Evolutionary conservation across 2,113 vertebrate genomes (phyloP).

Genomic region (Natator depressus): DNA sequence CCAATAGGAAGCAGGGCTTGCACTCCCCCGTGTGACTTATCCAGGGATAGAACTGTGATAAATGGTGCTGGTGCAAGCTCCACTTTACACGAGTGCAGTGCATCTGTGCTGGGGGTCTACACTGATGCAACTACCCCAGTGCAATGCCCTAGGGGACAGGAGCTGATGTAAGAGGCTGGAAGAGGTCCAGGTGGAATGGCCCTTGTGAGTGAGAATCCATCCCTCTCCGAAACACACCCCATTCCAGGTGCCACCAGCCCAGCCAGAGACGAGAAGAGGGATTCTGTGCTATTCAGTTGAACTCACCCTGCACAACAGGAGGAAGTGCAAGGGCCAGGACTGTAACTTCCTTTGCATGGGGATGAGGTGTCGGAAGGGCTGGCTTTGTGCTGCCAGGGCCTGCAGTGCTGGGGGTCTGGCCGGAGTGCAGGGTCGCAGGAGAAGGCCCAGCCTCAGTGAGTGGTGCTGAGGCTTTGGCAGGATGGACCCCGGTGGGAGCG

Average conservation of each 20-base stretch:
- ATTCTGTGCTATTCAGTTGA: background rate
- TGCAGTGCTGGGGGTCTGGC: background rate
- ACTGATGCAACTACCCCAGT: background rate
- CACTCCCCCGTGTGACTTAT: background rate
- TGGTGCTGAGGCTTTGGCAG: background rate
- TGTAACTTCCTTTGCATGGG: background rate
- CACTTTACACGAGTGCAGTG: background rate
- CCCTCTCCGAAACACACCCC: background rate
- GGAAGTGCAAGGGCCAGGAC: background rate
- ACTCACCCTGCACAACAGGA: background rate
- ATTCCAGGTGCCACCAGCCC: background rate
- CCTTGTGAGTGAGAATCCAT: background rate
- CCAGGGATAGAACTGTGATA: background rate
- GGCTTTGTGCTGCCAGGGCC: background rate
- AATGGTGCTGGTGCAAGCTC: background rate
- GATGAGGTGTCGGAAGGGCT: background rate
- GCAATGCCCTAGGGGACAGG: fast-evolving
- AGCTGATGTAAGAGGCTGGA: background rate
- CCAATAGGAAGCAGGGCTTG: background rate
- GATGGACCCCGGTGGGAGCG: background rate
- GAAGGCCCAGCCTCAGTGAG: background rate
- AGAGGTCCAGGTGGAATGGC: background rate
- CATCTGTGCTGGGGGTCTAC: background rate
- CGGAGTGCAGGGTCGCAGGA: background rate
- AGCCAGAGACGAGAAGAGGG: background rate